Base-by-base conservation (phyloP, 2,888 invertebrate species). In the Sesia apiformis region DNA sequence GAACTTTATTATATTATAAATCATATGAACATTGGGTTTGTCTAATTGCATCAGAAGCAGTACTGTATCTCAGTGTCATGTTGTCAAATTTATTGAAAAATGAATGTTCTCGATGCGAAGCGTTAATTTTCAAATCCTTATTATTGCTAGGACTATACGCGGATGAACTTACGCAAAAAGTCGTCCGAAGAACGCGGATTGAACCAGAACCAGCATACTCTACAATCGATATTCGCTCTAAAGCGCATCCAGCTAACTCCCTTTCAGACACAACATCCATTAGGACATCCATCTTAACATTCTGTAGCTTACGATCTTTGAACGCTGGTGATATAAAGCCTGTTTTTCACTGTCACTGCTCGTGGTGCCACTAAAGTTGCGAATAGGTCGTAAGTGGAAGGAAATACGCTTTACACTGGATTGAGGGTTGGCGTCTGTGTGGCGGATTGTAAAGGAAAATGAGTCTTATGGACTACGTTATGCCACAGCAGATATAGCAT, bases 141-240 rank as follows among this genome's bases (percentile, higher is more conserved):
- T 81, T 79, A 84, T 79, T 78, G 78, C 77, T 69, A 74, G 69
- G 65, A 71, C 74, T 79, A 70, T 74, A 79, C 67, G 69, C 75
- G 81, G 79, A 81, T 84, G 80, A 84, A 82, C 79, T 77, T 64
- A 58, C 63, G 70, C 81, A 88, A 88, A 88, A 88, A 88, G 78
- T 79, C 74, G 75, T 69, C 72, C 70, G 71, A 82, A 82, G 86
- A 87, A 88, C 87, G 87, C 87, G 87, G 87, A 87, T 84, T 75
- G 78, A 69, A 74, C 72, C 70, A 76, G 72, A 62, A 64, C 68
- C 64, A 62, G 67, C 64, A 58, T 69, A 65, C 67, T 64, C 61
- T 38, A 56, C 81, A 77, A 76, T 70, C 81, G 63, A 85, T 76
- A 77, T 61, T 78, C 66, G 73, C 69, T 72, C 72, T 68, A 81